Evolutionary conservation across 2,888 invertebrate genomes (phyloP), one percentile per base, ranked within the genome.

Genomic region (Coecobrya sp.): DNA sequence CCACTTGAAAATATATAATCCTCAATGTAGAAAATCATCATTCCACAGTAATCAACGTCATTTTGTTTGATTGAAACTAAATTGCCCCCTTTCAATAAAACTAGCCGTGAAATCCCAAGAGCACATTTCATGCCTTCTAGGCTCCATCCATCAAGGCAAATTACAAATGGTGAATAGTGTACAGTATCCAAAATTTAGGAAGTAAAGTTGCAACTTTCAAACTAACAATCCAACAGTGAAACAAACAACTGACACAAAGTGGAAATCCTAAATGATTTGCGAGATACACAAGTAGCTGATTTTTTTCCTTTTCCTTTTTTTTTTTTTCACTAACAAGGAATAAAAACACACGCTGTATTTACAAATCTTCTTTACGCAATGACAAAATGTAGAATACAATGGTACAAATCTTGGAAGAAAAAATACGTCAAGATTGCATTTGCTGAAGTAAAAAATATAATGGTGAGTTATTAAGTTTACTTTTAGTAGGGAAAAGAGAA

Each of bases 51-150:
- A 85, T 88, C 82, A 88, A 82, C 86, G 82, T 92, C 93, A 90
- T 92, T 89, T 91, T 68, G 65, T 82, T 86, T 93, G 93, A 92
- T 93, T 92, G 93, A 91, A 91, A 90, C 90, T 90, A 93, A 94
- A 94, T 94, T 94, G 94, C 92, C 84, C 89, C 92, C 92, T 94
- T 92, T 93, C 94, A 93, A 93, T 93, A 92, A 91, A 93, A 92
- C 87, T 91, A 92, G 89, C 92, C 91, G 82, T 94, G 92, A 93
- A 93, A 93, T 93, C 94, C 93, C 94, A 30, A 68, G 93, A 93
- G 93, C 59, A 89, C 84, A 93, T 93, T 93, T 93, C 92, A 93
- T 93, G 92, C 91, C 93, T 92, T 88, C 86, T 93, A 92, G 92
- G 90, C 91, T 88, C 73, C 45, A 87, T 87, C 89, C 55, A 90